Percentiles rank a stretch among this genome's conserved stretches.
phyloP scores from a whole-genome alignment of 2,888 invertebrate genomes.

The Deilephila porcellus region DNA sequence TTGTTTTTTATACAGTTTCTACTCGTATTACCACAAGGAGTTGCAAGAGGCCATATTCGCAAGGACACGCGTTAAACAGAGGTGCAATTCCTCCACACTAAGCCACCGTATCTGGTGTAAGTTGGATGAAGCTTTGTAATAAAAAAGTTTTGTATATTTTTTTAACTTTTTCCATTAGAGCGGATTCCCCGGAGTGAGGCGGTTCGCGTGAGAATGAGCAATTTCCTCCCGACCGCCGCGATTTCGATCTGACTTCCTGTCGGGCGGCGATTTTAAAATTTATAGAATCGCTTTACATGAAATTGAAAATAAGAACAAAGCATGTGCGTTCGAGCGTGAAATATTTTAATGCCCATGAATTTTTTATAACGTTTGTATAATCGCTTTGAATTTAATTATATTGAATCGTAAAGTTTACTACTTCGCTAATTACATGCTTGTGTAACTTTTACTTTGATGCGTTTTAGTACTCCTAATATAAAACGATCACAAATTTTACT shows the following conservation, averaged over 20 bases:
- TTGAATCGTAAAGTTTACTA: neutral
- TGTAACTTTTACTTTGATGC: neutral
- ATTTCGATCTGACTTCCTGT: constrained; percentile 84
- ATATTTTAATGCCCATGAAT: constrained; percentile 41
- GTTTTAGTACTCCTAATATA: too few species aligned
- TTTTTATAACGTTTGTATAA: neutral
- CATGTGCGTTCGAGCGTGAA: constrained; percentile 44
- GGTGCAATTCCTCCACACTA: constrained; percentile 40
- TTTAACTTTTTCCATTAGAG: constrained; percentile 82
- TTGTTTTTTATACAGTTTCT: too few species aligned
- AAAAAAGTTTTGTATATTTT: constrained; percentile 79
- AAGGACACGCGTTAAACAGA: neutral
- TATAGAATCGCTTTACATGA: constrained; percentile 78
- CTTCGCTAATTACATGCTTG: neutral
- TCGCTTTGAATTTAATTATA: neutral
- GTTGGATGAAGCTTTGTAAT: constrained; percentile 65
- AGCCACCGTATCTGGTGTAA: constrained; percentile 43
- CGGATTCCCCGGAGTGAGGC: constrained; percentile 71
- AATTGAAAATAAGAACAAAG: constrained; percentile 76
- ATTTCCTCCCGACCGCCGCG: constrained; percentile 80
- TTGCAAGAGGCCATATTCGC: neutral
- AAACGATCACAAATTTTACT: too few species aligned
- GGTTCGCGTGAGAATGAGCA: constrained; percentile 83
- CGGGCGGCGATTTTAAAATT: constrained; percentile 82
- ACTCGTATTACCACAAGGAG: too few species aligned